Conservation (phyloP, 2,888 invertebrate species). For the Chaetoderma sp. region DNA sequence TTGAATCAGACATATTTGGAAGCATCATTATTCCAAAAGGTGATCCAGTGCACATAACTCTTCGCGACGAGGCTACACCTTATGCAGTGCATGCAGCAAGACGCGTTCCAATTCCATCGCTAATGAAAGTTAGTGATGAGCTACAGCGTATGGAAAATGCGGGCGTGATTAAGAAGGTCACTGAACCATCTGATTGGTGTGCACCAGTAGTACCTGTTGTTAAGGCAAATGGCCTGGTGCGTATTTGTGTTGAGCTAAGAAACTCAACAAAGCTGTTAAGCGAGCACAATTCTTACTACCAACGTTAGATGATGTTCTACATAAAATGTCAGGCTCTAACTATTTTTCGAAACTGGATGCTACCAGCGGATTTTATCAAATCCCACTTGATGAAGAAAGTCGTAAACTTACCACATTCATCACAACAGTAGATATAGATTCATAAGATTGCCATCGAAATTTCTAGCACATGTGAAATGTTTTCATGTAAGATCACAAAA, state of each 20-base stretch:
- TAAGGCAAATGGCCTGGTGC: conserved; percentile 28
- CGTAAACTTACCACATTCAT: conserved; percentile 26
- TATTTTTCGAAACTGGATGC: conserved; percentile 28
- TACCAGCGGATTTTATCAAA: conserved; percentile 27
- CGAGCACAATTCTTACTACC: conserved; percentile 30
- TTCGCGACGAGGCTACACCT: conserved; percentile 10
- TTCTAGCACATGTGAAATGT: conserved; percentile 31
- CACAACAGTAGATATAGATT: conserved; percentile 24
- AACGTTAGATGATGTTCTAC: conserved; percentile 27
- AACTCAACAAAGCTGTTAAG: conserved; percentile 25
- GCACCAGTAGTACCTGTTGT: conserved; percentile 34
- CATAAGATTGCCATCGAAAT: conserved; percentile 28
- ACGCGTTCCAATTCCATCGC: conserved; percentile 25
- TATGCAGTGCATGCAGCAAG: conserved; percentile 20
- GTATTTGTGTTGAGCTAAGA: conserved; percentile 35
- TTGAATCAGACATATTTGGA: conserved; percentile 8
- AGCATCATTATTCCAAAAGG: conserved; percentile 4
- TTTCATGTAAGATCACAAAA: conserved; percentile 25
- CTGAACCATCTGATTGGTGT: conserved; percentile 34
- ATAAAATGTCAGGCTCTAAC: conserved; percentile 23
- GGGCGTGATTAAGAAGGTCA: conserved; percentile 29
- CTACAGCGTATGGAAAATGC: conserved; percentile 28
- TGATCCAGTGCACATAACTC: conserved; percentile 6
- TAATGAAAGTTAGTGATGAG: conserved; percentile 26
- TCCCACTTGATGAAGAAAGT: conserved; percentile 21